Conservation (phyloP, 2,113 vertebrate species). For the Alouatta palliata region DNA sequence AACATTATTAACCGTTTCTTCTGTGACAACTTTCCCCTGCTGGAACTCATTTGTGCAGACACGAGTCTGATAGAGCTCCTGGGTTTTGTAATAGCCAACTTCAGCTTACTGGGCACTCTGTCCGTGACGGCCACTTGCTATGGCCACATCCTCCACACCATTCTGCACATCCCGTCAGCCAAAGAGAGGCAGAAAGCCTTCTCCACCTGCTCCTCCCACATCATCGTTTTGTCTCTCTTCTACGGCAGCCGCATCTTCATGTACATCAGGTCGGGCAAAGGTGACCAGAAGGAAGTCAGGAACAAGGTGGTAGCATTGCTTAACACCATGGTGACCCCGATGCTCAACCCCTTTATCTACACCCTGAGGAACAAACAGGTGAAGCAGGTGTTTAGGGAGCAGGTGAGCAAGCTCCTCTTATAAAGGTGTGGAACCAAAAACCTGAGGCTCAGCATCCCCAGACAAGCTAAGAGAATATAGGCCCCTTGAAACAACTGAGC, state of each 20-base stretch:
- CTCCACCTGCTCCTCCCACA: constrained; percentile 78
- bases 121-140: constrained; percentile 65
- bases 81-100: not conserved
- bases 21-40: constrained; percentile 68
- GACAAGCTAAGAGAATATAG: not conserved
- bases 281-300: constrained; percentile 41
- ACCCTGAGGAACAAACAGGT: constrained; percentile 82
- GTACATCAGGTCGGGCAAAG: constrained; percentile 68
- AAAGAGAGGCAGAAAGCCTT: constrained; percentile 73
- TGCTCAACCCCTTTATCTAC: constrained; percentile 84
- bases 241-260: constrained; percentile 80
- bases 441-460: not conserved
- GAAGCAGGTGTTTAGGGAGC: constrained; percentile 70
- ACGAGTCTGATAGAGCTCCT: constrained; percentile 51
- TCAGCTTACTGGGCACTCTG: constrained; percentile 69
- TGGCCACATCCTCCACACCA: constrained; percentile 64
- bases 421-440: not conserved
- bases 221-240: constrained; percentile 73
- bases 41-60: constrained; percentile 64
- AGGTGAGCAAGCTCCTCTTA: constrained; percentile 12
- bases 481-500: not conserved
- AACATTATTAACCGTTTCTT: constrained; percentile 77
- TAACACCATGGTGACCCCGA: constrained; percentile 73
- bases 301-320: constrained; percentile 76
- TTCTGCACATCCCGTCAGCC: constrained; percentile 67